phyloP scores from a whole-genome alignment of 2,888 invertebrate genomes.

The Epistrophella euchroma region DNA sequence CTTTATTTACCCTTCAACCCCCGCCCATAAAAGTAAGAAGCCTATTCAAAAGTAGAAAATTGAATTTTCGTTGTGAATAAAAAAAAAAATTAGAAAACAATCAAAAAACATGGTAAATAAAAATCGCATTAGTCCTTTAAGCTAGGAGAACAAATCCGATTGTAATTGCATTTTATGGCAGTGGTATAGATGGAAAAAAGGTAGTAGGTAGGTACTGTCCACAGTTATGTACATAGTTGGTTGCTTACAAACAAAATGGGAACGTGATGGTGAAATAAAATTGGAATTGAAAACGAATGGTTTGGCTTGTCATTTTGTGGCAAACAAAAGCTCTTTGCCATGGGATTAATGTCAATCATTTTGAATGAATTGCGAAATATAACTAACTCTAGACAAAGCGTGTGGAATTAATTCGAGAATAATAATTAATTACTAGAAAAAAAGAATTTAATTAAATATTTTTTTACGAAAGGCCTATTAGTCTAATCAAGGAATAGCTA shows the following conservation, averaged over 20 bases:
- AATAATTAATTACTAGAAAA: not conserved
- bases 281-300: slow-evolving; percentile 25
- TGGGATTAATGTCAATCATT: slow-evolving; percentile 33
- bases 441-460: too few relatives aligned
- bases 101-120: slow-evolving; percentile 19
- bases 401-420: not conserved
- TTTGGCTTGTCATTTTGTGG: slow-evolving; percentile 28
- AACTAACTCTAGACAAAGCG: not conserved
- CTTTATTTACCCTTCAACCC: not conserved
- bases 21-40: not conserved
- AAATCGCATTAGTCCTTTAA: slow-evolving; percentile 37
- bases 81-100: not conserved
- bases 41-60: slow-evolving; percentile 4
- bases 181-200: not conserved
- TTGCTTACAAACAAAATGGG: slow-evolving; percentile 5
- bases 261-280: slow-evolving; percentile 23
- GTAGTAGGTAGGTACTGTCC: not conserved
- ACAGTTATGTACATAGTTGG: not conserved
- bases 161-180: slow-evolving; percentile 30
- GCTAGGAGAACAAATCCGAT: slow-evolving; percentile 11
- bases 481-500: too few relatives aligned
- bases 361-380: slow-evolving; percentile 9
- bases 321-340: slow-evolving; percentile 20
- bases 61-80: not conserved
- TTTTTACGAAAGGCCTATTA: too few relatives aligned